Percentiles rank a stretch among this genome's conserved stretches.
Conservation (phyloP, 2,113 vertebrate species). For the Oreocharis arfaki region DNA sequence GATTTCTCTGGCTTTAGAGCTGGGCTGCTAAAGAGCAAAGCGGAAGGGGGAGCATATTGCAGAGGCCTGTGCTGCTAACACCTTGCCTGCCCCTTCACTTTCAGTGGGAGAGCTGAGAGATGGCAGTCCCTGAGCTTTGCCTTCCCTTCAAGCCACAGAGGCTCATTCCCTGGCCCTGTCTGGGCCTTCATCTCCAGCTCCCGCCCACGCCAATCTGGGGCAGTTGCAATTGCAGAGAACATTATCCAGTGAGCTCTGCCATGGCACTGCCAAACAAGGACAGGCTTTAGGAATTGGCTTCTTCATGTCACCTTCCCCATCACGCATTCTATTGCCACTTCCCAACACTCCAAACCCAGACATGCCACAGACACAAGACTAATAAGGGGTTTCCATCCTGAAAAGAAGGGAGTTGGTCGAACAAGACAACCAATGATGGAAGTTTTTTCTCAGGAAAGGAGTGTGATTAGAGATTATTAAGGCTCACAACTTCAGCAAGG, state of each 20-base stretch:
- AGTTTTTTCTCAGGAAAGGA: neutral
- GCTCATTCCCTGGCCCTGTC: neutral
- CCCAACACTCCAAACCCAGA: neutral
- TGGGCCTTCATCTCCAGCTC: neutral
- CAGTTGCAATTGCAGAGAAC: neutral
- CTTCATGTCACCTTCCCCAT: neutral
- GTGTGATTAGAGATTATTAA: neutral
- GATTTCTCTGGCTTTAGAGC: neutral
- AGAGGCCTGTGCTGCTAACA: neutral
- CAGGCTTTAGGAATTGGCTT: neutral
- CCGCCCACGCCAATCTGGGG: neutral
- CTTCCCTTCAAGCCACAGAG: neutral
- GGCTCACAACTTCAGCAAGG: neutral
- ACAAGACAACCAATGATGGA: neutral
- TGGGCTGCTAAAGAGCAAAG: neutral
- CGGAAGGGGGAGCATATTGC: neutral
- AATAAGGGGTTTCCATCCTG: neutral
- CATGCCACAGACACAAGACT: neutral
- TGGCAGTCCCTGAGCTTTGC: neutral
- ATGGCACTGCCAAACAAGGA: accelerated
- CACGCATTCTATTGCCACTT: neutral
- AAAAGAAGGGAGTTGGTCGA: neutral
- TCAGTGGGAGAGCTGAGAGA: neutral
- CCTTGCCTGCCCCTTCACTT: neutral
- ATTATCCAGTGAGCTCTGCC: neutral